A percentile compares a stretch with the other conserved stretches of the same genome.
Conservation (phyloP, 2,113 vertebrate species). For the Pseudopipra pipra region DNA sequence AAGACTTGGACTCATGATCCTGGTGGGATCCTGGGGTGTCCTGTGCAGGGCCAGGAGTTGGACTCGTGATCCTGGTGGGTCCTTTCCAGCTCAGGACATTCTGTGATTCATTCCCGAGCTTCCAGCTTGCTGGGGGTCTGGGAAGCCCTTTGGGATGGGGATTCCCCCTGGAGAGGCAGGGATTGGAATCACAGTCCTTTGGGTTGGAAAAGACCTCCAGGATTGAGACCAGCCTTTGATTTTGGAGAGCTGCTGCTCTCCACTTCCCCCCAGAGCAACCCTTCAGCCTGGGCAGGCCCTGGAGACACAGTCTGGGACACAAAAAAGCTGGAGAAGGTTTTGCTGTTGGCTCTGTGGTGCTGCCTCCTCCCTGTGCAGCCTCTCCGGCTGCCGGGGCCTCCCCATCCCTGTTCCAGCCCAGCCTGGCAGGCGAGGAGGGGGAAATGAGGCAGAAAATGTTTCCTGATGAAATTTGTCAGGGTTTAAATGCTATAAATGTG, state of each 20-base stretch:
- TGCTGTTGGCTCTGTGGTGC: background rate
- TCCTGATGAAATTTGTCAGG: background rate
- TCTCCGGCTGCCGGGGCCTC: background rate
- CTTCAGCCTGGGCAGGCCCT: background rate
- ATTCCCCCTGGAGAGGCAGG: background rate
- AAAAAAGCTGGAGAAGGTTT: background rate
- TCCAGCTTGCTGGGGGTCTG: background rate
- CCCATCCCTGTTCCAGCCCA: background rate
- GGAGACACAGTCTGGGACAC: background rate
- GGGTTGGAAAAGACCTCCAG: background rate
- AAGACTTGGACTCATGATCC: background rate
- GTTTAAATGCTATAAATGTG: background rate
- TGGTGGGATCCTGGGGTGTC: background rate
- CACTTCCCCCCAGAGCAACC: fast-evolving
- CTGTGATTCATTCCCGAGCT: fast-evolving
- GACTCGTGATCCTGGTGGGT: fast-evolving
- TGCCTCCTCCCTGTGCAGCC: background rate
- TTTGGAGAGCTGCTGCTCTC: background rate
- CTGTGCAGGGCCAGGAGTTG: background rate
- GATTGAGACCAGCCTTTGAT: fast-evolving
- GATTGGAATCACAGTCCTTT: fast-evolving
- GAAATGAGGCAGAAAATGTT: background rate
- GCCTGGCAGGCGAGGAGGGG: background rate
- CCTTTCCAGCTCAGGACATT: background rate
- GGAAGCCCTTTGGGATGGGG: background rate